Evolutionary conservation across 2,113 vertebrate genomes (phyloP).

Genomic region (Apodemus sylvaticus): DNA sequence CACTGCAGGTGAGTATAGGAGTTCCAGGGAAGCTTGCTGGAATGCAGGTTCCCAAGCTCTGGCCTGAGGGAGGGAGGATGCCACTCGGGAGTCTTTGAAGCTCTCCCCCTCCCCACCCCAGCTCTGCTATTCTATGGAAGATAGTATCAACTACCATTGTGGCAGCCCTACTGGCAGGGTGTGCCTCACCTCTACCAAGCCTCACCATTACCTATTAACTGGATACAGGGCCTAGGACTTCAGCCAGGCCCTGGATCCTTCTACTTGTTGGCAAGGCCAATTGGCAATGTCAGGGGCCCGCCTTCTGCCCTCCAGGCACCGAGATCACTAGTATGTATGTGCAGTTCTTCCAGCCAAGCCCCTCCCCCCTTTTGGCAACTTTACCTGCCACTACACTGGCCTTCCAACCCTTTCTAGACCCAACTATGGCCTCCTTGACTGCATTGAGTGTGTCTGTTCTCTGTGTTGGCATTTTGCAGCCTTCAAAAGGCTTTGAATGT

Average conservation of each 20-base stretch:
- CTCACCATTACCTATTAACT: background rate
- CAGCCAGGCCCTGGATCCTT: background rate
- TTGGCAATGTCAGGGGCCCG: background rate
- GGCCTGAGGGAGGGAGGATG: background rate
- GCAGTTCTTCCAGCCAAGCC: background rate
- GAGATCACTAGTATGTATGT: background rate
- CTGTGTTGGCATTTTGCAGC: background rate
- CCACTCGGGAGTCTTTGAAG: background rate
- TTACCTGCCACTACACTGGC: background rate
- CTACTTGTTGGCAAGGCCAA: background rate
- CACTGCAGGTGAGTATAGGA: background rate
- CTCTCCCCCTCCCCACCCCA: background rate
- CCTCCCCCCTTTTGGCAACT: background rate
- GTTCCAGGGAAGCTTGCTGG: background rate
- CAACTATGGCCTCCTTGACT: background rate
- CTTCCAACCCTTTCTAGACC: background rate
- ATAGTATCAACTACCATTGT: background rate
- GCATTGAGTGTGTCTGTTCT: background rate
- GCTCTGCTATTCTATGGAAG: background rate
- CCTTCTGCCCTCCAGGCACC: background rate
- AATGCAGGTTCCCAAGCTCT: background rate
- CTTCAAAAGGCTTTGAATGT: background rate
- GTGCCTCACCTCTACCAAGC: constrained; percentile 25
- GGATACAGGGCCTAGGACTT: background rate
- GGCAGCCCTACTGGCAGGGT: background rate